These are phyloP conservation scores for mouse (Mus musculus) DNA, from an alignment of 2,113 vertebrate genomes.

Conservation along the genomic window GRCm39 chr7:79437001-79437500, in stretches of 20 bases:
- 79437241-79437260: no score
- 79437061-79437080: background rate
- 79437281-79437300: background rate
- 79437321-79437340: background rate
- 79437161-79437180: background rate
- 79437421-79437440: accelerated
- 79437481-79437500: background rate
- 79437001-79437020: background rate
- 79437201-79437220: background rate
- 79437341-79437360: background rate
- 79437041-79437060: background rate
- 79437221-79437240: background rate
- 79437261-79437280: background rate
- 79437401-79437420: background rate
- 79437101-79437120: background rate
- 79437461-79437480: background rate
- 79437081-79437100: background rate
- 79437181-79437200: background rate
- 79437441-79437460: background rate
- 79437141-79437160: background rate
- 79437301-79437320: background rate
- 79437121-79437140: background rate
- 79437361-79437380: background rate
- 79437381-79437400: background rate
- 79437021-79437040: background rate